Conservation (phyloP, 2,797 vertebrate genomes). For the Fratercula arctica region DNA sequence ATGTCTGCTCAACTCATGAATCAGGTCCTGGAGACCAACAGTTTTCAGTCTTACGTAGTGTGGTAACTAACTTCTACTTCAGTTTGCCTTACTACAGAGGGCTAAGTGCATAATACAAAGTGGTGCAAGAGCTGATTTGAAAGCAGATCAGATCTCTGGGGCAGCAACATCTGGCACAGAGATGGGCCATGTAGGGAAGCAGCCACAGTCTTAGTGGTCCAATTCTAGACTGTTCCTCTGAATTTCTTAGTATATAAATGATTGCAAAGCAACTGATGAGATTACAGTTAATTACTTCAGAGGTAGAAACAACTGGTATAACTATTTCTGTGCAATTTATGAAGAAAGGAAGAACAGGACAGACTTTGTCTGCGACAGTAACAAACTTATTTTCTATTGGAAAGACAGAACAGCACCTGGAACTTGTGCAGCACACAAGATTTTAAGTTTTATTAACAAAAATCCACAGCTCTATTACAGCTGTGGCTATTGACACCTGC, state of each 20-base stretch:
- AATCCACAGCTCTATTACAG: neutral
- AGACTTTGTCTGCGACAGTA: neutral
- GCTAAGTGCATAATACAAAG: accelerated
- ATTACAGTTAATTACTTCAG: neutral
- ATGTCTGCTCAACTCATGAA: neutral
- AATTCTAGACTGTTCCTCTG: neutral
- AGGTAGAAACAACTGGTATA: neutral
- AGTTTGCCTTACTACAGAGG: neutral
- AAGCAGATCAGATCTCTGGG: neutral
- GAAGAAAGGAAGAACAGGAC: neutral
- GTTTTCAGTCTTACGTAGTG: neutral
- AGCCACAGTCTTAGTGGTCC: accelerated
- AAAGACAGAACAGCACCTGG: neutral
- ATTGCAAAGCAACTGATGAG: neutral
- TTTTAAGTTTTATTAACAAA: neutral
- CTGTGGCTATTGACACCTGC: neutral
- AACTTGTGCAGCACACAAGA: neutral
- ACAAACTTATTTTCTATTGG: neutral
- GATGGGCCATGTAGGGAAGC: accelerated
- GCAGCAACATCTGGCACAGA: neutral
- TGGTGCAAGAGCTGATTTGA: neutral
- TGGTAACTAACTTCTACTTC: neutral
- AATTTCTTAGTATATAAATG: neutral
- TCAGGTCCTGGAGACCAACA: neutral
- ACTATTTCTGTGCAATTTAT: neutral